Conservation (phyloP, 2,888 invertebrate genomes). For the Protonemura montana region DNA sequence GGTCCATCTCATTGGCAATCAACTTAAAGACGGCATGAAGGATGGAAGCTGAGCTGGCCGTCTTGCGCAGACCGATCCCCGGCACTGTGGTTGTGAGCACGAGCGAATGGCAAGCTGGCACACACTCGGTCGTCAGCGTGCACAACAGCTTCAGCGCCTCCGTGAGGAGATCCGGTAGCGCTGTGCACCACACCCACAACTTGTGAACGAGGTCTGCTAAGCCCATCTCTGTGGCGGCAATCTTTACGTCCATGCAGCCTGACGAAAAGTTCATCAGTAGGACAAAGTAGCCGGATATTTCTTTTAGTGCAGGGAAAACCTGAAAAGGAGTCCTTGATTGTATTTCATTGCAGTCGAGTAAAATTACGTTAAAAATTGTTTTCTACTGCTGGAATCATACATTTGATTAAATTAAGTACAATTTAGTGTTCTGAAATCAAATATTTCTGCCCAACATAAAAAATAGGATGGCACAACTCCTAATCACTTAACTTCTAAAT, state of each 20-base stretch:
- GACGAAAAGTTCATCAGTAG: slow-evolving; percentile 68
- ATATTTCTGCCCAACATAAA: no score
- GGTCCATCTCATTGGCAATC: slow-evolving; percentile 63
- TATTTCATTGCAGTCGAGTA: no score
- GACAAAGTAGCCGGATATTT: slow-evolving; percentile 65
- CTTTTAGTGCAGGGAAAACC: slow-evolving; percentile 64
- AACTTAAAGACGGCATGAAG: slow-evolving; percentile 62
- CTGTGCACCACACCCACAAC: slow-evolving; percentile 73
- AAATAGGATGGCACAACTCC: no score
- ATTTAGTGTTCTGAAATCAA: no score
- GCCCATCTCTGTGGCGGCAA: slow-evolving; percentile 63
- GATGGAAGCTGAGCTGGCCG: slow-evolving; percentile 62
- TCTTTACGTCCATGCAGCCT: slow-evolving; percentile 65
- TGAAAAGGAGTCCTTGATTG: no score
- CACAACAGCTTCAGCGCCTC: slow-evolving; percentile 67
- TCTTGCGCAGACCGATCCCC: slow-evolving; percentile 63
- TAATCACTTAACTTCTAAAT: no score
- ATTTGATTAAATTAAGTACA: no score
- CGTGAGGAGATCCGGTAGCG: slow-evolving; percentile 64
- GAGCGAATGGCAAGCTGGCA: slow-evolving; percentile 64
- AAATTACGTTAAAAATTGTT: no score
- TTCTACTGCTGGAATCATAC: no score
- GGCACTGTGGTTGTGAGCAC: slow-evolving; percentile 62
- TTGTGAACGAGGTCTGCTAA: slow-evolving; percentile 68
- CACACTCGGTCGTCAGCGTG: slow-evolving; percentile 70